A percentile compares a stretch with the other conserved stretches of the same genome.
These are phyloP conservation scores for Synchiropus splendidus DNA, from an alignment of 2,113 vertebrate species.

Conservation along the genomic window DNA sequence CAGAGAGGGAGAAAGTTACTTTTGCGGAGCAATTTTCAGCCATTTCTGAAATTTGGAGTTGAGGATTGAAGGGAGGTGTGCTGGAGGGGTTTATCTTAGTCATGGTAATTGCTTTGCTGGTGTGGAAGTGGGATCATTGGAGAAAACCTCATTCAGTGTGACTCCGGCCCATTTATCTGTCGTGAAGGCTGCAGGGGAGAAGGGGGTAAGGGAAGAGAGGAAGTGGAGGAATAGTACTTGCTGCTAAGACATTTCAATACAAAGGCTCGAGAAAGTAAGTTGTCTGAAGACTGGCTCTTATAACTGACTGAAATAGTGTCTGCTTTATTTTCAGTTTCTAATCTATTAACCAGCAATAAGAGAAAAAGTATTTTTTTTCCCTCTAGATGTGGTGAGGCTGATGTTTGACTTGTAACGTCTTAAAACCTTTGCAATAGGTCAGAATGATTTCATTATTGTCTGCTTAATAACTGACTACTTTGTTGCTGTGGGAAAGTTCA, in stretches of 20 bases:
- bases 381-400: too few species aligned
- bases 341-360: too few species aligned
- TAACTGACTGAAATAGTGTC: too few species aligned
- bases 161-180: conserved; percentile 68
- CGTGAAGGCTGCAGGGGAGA: conserved; percentile 50
- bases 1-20: conserved; percentile 35
- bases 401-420: too few species aligned
- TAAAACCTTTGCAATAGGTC: too few species aligned
- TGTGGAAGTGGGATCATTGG: conserved; percentile 67
- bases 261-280: conserved; percentile 40
- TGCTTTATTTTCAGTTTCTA: too few species aligned
- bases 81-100: conserved; percentile 69
- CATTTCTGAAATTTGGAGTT: too few species aligned
- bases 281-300: conserved; percentile 44
- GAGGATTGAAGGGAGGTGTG: conserved; percentile 12
- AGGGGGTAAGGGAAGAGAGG: conserved; percentile 21
- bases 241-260: conserved; percentile 54
- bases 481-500: too few species aligned
- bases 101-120: conserved; percentile 73
- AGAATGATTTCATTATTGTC: too few species aligned
- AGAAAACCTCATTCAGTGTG: conserved; percentile 67
- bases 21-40: conserved; percentile 35
- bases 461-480: too few species aligned
- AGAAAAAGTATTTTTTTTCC: not conserved
- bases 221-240: conserved; percentile 32